Evolutionary conservation across 2,888 invertebrate genomes (phyloP).

Genomic region (Didymodactylos carnosus): DNA sequence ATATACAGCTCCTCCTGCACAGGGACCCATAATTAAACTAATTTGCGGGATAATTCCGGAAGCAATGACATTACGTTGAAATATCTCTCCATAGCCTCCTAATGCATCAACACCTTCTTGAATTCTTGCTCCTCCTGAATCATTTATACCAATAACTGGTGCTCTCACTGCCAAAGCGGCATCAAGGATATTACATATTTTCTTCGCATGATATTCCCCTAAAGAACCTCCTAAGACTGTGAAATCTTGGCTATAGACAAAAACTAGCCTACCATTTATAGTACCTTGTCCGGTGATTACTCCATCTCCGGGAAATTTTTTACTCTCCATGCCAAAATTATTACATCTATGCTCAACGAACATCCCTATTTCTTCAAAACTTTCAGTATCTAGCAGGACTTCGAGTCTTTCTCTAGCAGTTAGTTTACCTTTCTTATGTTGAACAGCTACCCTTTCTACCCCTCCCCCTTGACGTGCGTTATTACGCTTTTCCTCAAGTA

Average conservation of each 20-base stretch:
- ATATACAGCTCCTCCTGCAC: slow-evolving; percentile 43
- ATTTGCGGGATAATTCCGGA: slow-evolving; percentile 50
- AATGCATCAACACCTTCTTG: slow-evolving; percentile 51
- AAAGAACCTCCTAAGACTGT: slow-evolving; percentile 50
- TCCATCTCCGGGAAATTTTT: slow-evolving; percentile 44
- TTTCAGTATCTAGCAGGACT: slow-evolving; percentile 42
- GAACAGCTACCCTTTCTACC: too few relatives aligned
- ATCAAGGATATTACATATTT: slow-evolving; percentile 50
- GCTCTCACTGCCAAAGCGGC: slow-evolving; percentile 47
- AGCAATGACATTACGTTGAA: slow-evolving; percentile 46
- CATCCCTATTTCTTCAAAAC: slow-evolving; percentile 47
- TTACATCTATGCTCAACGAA: slow-evolving; percentile 47
- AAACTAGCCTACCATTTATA: slow-evolving; percentile 44
- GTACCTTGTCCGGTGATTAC: slow-evolving; percentile 47
- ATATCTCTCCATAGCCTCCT: slow-evolving; percentile 50
- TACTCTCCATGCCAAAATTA: slow-evolving; percentile 48
- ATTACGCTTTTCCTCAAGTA: too few relatives aligned
- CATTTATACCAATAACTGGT: slow-evolving; percentile 48
- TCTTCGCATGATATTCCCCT: slow-evolving; percentile 46
- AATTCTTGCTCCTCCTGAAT: slow-evolving; percentile 49
- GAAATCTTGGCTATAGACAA: slow-evolving; percentile 49
- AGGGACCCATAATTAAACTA: slow-evolving; percentile 43
- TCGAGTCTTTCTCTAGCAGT: slow-evolving; percentile 46
- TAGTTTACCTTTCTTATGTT: slow-evolving; percentile 41
- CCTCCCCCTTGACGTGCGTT: too few relatives aligned